phyloP scores from a whole-genome alignment of 2,797 vertebrate genomes.

The Micropoecilia bifurca region DNA sequence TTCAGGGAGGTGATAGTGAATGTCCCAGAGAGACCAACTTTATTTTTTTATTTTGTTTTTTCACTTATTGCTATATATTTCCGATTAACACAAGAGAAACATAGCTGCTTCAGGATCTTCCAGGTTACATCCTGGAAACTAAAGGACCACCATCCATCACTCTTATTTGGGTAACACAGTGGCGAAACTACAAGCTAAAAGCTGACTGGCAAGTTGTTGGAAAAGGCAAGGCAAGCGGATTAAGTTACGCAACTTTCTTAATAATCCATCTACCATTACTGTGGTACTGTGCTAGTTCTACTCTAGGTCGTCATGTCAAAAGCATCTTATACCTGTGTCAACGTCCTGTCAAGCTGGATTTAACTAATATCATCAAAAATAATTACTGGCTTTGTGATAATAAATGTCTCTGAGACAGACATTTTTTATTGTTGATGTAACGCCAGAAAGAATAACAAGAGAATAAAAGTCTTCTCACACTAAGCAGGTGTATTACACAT shows the following conservation, averaged over 20 bases:
- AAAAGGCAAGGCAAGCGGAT: background rate
- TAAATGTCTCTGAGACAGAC: slow-evolving; percentile 6
- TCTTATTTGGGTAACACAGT: background rate
- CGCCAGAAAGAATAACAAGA: background rate
- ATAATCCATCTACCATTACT: too few species aligned
- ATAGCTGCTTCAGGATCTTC: background rate
- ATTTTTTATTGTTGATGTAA: background rate
- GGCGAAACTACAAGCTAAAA: too few species aligned
- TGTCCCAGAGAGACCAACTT: background rate
- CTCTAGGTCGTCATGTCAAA: background rate
- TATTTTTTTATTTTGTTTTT: too few species aligned
- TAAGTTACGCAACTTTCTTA: background rate
- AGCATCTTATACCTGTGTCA: background rate
- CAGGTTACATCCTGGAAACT: background rate
- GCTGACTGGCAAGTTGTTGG: background rate
- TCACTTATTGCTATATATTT: background rate
- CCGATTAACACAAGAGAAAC: background rate
- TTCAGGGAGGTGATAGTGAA: background rate
- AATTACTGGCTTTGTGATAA: slow-evolving; percentile 11
- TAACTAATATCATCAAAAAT: background rate
- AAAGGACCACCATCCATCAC: background rate
- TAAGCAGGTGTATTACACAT: background rate
- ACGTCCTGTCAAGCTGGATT: background rate
- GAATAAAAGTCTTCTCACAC: background rate
- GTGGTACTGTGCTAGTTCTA: background rate